Evolutionary conservation across 2,888 invertebrate species (phyloP), one percentile per base, ranked within the genome.

Genomic region (Minunthozetes semirufus): DNA sequence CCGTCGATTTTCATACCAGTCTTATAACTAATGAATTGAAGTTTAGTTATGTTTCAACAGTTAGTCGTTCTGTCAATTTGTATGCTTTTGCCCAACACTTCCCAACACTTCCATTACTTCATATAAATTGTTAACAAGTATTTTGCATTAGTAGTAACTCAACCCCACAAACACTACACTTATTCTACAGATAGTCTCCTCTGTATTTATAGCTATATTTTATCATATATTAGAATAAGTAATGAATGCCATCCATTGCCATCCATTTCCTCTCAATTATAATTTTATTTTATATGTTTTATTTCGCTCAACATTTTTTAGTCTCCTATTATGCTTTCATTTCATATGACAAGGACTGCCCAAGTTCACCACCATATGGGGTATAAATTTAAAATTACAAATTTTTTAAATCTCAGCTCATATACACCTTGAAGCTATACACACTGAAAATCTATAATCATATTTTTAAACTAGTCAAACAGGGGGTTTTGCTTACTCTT

Each of bases 21-120:
- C 42, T 68, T 68, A 29, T 22, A 13, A 25, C 46, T 68, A 68
- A 68, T 68, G 42, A 46, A 68, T 68, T 46, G 19, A 33, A 66
- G 68, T 46, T 25, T 59, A 50, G 17, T 50, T n/a, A 50, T n/a
- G 50, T n/a, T 38, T 63, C 68, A 68, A 68, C 68, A 68, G 68
- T 68, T 68, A 25, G 63, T 63, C 19, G 59, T 33, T 33, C 63
- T 63, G 42, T 68, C 68, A 68, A 68, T 68, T 68, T 68, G 42
- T 68, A 4, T 4, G 33, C 63, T 66, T 42, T 11, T 11, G 38
- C 29, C 66, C 15, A 66, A 33, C 38, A 66, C 29, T 66, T 66
- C 1, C 66, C n/a, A 66, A 17, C n/a, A 25, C 8, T 33, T n/a
- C 25, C n/a, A 38, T n/a, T 29, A 17, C 19, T 19, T 9, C 25